Evolutionary conservation across 2,888 invertebrate species (phyloP).

Genomic region (Ischnus inquisitorius): DNA sequence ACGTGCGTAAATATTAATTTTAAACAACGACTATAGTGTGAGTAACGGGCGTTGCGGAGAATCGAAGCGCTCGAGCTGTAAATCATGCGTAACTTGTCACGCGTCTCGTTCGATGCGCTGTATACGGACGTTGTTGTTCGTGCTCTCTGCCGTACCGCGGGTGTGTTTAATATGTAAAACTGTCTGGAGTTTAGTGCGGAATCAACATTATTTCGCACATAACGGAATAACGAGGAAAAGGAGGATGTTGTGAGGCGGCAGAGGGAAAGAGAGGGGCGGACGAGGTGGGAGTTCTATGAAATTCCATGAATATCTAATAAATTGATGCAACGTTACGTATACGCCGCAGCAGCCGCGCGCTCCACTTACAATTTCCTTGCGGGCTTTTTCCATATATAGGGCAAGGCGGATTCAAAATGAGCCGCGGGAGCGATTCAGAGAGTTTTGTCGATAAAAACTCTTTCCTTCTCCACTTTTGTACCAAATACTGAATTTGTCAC

Average conservation of each 20-base stretch:
- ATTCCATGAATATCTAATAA: slow-evolving; percentile 75
- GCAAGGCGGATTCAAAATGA: not conserved
- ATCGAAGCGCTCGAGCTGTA: not conserved
- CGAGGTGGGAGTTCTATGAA: slow-evolving; percentile 59
- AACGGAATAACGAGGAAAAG: slow-evolving; percentile 66
- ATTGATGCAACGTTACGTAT: slow-evolving; percentile 67
- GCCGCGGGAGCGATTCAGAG: too few species aligned
- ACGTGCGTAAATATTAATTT: not conserved
- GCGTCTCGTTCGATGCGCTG: not conserved
- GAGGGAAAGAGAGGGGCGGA: not conserved
- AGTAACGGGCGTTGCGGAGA: not conserved
- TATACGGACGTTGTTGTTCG: not conserved
- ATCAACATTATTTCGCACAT: slow-evolving; percentile 73
- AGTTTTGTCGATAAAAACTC: too few species aligned
- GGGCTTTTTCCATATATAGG: slow-evolving; percentile 27
- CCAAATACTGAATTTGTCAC: too few species aligned
- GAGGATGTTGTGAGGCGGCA: not conserved
- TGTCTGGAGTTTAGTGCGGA: slow-evolving; percentile 64
- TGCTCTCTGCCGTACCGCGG: not conserved
- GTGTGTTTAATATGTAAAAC: slow-evolving; percentile 53
- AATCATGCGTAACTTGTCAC: not conserved
- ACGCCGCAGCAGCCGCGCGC: slow-evolving; percentile 23
- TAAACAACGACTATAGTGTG: not conserved
- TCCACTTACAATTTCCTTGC: slow-evolving; percentile 61
- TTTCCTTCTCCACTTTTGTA: too few species aligned